These are phyloP conservation scores for Scopus umbretta DNA, from an alignment of 2,113 vertebrate species.

Conservation along the genomic window DNA sequence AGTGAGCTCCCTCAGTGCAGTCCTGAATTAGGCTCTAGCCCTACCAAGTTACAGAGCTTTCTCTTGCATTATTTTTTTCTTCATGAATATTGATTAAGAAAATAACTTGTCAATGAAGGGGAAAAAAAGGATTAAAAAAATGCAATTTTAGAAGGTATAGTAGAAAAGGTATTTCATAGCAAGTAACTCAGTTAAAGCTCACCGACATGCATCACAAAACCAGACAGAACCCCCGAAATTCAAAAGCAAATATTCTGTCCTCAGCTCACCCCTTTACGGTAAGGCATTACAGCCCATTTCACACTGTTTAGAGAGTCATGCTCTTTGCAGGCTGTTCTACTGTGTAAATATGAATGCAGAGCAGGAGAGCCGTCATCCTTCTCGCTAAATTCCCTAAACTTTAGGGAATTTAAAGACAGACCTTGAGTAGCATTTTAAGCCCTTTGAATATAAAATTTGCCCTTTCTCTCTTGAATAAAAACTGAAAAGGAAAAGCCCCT, in stretches of 20 bases:
- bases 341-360: neutral
- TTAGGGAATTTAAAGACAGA: constrained; percentile 38
- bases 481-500: neutral
- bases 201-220: neutral
- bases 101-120: neutral
- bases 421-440: neutral
- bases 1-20: neutral
- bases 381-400: constrained; percentile 18
- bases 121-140: neutral
- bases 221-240: neutral
- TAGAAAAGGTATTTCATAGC: neutral
- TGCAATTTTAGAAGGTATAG: neutral
- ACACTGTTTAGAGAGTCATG: neutral
- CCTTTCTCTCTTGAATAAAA: constrained; percentile 1
- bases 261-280: neutral
- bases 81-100: neutral
- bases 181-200: neutral
- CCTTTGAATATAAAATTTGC: neutral
- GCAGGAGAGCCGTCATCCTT: neutral
- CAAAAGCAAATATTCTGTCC: constrained; percentile 7
- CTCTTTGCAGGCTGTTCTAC: neutral
- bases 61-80: neutral
- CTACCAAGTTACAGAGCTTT: neutral
- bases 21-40: neutral
- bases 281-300: constrained; percentile 6